phyloP scores from a whole-genome alignment of 2,113 vertebrate genomes.

The Lipophrys pholis region DNA sequence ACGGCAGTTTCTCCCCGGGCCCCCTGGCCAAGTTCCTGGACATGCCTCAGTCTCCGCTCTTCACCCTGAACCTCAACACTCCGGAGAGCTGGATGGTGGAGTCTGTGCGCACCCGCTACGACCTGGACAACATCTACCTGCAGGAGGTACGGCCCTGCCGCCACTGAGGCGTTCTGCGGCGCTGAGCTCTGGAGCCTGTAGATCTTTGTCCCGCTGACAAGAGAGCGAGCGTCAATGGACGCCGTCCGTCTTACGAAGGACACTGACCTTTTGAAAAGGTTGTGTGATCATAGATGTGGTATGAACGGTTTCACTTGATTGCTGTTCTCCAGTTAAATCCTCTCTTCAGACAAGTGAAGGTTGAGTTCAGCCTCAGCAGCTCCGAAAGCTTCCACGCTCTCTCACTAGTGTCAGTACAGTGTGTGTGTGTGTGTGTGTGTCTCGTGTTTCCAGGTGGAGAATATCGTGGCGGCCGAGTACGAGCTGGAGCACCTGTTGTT shows the following conservation, averaged over 20 bases:
- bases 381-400: background rate
- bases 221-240: no score
- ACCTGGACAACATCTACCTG: slow-evolving; percentile 98
- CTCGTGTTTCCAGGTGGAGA: slow-evolving; percentile 88
- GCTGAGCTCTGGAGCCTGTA: no score
- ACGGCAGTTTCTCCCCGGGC: slow-evolving; percentile 88
- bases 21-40: slow-evolving; percentile 95
- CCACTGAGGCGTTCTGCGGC: no score
- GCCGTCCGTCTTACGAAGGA: no score
- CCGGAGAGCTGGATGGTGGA: slow-evolving; percentile 99
- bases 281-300: no score
- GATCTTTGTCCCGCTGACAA: no score
- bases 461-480: slow-evolving; percentile 91
- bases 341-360: no score
- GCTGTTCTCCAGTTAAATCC: no score
- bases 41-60: slow-evolving; percentile 96
- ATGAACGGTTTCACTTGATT: no score
- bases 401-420: background rate
- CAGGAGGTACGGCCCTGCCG: slow-evolving; percentile 96
- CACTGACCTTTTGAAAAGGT: no score
- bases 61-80: slow-evolving; percentile 96
- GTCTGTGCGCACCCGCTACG: slow-evolving; percentile 93
- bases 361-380: background rate
- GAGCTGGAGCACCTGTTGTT: slow-evolving; percentile 95
- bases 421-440: no score